Evolutionary conservation across 1,140 invertebrate genomes (phyloP), one percentile per base, ranked within the genome.

Genomic region (Portunus trituberculatus): DNA sequence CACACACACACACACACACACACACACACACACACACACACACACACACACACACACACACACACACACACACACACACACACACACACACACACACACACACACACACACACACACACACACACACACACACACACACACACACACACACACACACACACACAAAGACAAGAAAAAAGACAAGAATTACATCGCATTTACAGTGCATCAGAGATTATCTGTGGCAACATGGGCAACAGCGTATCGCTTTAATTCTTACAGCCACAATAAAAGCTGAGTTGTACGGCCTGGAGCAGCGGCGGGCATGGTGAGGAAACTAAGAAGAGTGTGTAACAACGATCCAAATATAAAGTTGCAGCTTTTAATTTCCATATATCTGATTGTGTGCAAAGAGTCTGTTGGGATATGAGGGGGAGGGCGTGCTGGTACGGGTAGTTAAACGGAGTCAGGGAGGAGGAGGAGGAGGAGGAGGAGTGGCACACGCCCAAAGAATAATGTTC

Each of bases 281-380:
- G 67, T 25, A n/a, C 67, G 25, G 67, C 67, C 67, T n/a, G n/a
- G 67, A 76, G 67, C 67, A 7, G 67, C 20, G 67, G 67, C 67
- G 8, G 25, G 20, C 67, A n/a, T n/a, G 67, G 67, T 59, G 12
- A 59, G 67, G 67, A 76, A n/a, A 76, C 20, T 76, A n/a, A 76
- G 67, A n/a, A 20, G 20, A 59, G 52, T 59, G 67, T n/a, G 67
- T n/a, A n/a, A 76, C 67, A 20, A n/a, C 67, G 67, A n/a, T 76
- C n/a, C 67, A n/a, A 76, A 76, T 76, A 76, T 76, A 76, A 76
- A n/a, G 12, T 59, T 59, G 52, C 52, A 59, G 67, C 67, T 76
- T 76, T n/a, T 25, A 76, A 76, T 76, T 76, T 76, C 67, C 67
- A 76, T 76, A 76, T 76, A n/a, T 76, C 67, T n/a, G n/a, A 76